Evolutionary conservation across 2,797 vertebrate species (phyloP), one percentile per base, ranked within the genome.

Genomic region (Eidolon dupreanum): DNA sequence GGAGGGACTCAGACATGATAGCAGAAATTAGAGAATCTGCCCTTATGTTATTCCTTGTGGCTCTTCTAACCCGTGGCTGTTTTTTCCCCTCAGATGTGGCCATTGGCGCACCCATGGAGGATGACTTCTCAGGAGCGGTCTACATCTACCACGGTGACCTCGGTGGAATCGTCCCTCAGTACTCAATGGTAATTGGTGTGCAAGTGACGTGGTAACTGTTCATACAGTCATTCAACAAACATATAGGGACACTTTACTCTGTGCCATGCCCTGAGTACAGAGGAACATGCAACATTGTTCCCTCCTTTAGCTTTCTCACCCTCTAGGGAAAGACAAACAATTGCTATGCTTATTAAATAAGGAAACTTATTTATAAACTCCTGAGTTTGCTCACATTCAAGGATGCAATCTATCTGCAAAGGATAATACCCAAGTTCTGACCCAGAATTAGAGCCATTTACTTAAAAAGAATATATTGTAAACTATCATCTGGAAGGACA

Each of bases 71-170:
- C 31, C 4, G 3, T 1, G 4, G n/a, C 9, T 79, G n/a, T 85
- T 57, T 93, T 46, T 46, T 70, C 26, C 55, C 83, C 66, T 38
- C 96, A 99, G 99, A 99, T 98, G 99, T 99, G 57, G 99, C 99
- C 79, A 98, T 99, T 94, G 99, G 99, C 31, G 99, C 99, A 0
- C 99, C 99, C 22, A 99, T 99, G 97, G 99, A 99, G 93, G 99
- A 99, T 3, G 99, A 99, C 97, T 99, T 99, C 36, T 49, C 97
- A 3, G 99, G 99, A 95, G 99, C 99, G 0, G 99, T 99, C 26
- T 99, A 99, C 82, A 99, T 99, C 98, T 99, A 99, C 95, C 99
- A 99, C 0, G 99, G 99, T 0, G 99, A 99, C 3, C 93, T 98
- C 26, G 31, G 95, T 43, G 99, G 99, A 92, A 99, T 99, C 12